phyloP scores from a whole-genome alignment of 2,113 vertebrate genomes.

The Pungitius pungitius region DNA sequence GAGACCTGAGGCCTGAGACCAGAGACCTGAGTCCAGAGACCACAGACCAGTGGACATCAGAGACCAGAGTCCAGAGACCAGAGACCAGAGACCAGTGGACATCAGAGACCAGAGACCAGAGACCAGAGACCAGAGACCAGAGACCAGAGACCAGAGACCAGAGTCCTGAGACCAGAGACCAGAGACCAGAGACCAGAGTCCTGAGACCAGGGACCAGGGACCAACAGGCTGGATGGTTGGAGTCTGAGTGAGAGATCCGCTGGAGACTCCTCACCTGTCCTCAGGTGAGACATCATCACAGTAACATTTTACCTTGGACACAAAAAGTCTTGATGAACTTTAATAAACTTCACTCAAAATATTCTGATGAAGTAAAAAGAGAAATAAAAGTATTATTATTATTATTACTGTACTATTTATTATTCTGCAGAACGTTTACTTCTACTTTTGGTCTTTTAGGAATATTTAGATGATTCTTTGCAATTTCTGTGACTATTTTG shows the following conservation, averaged over 20 bases:
- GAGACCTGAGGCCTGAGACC: background rate
- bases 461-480: too few species aligned
- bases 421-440: too few species aligned
- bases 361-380: background rate
- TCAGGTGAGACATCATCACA: constrained; percentile 36
- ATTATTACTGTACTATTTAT: background rate
- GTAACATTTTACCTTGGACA: too few species aligned
- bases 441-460: too few species aligned
- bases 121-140: background rate
- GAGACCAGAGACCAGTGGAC: background rate
- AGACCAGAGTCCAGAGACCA: background rate
- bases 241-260: constrained; percentile 11
- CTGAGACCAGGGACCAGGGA: background rate
- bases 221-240: constrained; percentile 35
- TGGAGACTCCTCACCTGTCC: constrained; percentile 55
- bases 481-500: too few species aligned
- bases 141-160: background rate
- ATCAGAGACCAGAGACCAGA: background rate
- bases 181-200: background rate
- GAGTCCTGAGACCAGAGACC: background rate
- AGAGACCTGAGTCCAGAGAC: background rate
- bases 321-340: too few species aligned
- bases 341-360: background rate
- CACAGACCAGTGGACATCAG: background rate
- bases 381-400: background rate